phyloP scores from a whole-genome alignment of 2,888 invertebrate genomes.

The Clanis bilineata region DNA sequence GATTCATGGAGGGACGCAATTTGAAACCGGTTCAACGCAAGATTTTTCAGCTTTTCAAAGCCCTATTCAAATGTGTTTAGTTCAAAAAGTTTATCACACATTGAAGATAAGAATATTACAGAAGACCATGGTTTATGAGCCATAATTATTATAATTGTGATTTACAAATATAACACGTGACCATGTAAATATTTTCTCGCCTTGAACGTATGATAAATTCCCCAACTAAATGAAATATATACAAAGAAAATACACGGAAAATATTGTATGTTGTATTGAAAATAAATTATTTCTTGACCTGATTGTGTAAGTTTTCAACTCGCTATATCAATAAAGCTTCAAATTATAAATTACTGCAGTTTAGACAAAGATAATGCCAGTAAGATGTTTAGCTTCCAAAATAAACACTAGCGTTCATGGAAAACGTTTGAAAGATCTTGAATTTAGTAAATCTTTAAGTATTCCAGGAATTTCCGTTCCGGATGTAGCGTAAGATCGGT shows the following conservation, averaged over 20 bases:
- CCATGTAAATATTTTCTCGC: too few relatives aligned
- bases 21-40: constrained; percentile 17
- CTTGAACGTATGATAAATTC: too few relatives aligned
- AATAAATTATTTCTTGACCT: constrained; percentile 11
- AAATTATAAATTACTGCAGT: neutral
- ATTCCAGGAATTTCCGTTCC: constrained; percentile 57
- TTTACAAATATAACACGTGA: too few relatives aligned
- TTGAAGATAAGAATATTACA: too few relatives aligned
- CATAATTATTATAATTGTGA: too few relatives aligned
- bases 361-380: neutral
- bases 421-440: neutral
- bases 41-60: constrained; percentile 19
- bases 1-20: constrained; percentile 6
- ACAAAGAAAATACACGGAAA: too few relatives aligned
- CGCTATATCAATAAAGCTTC: neutral
- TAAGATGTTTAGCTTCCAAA: neutral
- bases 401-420: neutral
- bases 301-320: neutral
- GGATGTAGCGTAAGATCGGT: constrained; percentile 34
- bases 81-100: too few relatives aligned
- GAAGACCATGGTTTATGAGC: too few relatives aligned
- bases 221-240: too few relatives aligned
- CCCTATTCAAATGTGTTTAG: too few relatives aligned
- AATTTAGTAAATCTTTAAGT: constrained; percentile 24
- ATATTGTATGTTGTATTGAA: too few relatives aligned